Percentiles rank a stretch among this genome's conserved stretches.
Evolutionary conservation across 2,888 invertebrate genomes (phyloP).

Genomic region (Chromoteleia sp.): DNA sequence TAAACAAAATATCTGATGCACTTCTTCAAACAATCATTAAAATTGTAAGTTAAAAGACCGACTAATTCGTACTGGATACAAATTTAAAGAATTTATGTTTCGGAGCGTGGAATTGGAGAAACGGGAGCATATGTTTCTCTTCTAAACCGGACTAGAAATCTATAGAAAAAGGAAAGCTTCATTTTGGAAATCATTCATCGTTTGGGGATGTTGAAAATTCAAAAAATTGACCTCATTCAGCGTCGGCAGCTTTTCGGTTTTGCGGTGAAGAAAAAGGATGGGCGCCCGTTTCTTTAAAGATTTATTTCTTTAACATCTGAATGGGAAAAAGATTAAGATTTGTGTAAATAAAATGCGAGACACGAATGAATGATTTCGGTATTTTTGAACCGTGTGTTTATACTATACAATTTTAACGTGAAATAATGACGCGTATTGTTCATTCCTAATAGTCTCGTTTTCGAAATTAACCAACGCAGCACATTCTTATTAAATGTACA

Average conservation of each 20-base stretch:
- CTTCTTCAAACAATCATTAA: too few species aligned
- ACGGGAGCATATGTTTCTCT: neutral
- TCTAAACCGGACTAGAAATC: constrained; percentile 2
- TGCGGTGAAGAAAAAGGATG: neutral
- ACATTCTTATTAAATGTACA: neutral
- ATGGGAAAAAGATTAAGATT: neutral
- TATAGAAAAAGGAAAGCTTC: neutral
- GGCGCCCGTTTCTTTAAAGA: neutral
- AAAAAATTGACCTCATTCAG: neutral
- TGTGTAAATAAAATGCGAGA: neutral
- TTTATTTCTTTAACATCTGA: neutral
- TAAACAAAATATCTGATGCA: too few species aligned
- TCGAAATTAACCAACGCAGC: neutral
- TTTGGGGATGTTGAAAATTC: constrained; percentile 1
- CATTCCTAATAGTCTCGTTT: neutral
- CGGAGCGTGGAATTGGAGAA: neutral
- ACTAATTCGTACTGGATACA: too few species aligned
- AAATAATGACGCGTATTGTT: neutral
- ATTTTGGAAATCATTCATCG: constrained; percentile 1
- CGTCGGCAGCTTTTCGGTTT: neutral
- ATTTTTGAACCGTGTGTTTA: neutral
- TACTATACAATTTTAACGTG: neutral
- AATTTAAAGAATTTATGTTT: neutral
- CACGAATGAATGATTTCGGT: neutral
- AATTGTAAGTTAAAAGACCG: too few species aligned